Percentiles rank a stretch among this genome's conserved stretches.
Evolutionary conservation across 2,888 invertebrate species (phyloP).

Genomic region (Cryptocephalus primarius): DNA sequence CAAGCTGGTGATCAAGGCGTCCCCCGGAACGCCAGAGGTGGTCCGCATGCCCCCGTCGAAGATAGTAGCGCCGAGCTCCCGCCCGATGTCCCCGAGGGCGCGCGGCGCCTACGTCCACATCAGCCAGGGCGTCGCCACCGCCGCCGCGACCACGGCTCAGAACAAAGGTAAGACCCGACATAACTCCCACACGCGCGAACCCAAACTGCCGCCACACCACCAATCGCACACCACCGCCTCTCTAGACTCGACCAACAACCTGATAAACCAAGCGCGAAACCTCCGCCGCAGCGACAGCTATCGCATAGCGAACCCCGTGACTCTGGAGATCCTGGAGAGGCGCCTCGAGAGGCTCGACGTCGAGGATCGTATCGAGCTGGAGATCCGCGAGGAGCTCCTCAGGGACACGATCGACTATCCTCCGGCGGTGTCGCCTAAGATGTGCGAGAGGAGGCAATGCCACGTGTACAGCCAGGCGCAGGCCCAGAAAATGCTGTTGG

Average conservation of each 20-base stretch:
- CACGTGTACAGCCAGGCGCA: slow-evolving; percentile 32
- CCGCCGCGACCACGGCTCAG: slow-evolving; percentile 45
- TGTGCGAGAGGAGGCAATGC: slow-evolving; percentile 33
- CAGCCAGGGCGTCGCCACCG: slow-evolving; percentile 37
- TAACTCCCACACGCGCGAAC: slow-evolving; percentile 8
- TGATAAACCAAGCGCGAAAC: slow-evolving; percentile 27
- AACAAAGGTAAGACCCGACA: slow-evolving; percentile 55
- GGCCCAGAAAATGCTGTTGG: slow-evolving; percentile 37
- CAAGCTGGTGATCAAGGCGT: slow-evolving; percentile 42
- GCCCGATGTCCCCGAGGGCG: slow-evolving; percentile 37
- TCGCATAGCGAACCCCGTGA: slow-evolving; percentile 65
- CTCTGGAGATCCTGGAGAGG: slow-evolving; percentile 47
- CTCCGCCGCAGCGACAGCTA: slow-evolving; percentile 77
- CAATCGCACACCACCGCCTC: slow-evolving; percentile 14
- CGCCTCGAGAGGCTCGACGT: slow-evolving; percentile 16
- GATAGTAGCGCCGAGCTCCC: slow-evolving; percentile 47
- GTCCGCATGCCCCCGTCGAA: slow-evolving; percentile 49
- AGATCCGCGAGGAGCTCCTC: slow-evolving; percentile 50
- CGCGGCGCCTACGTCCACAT: slow-evolving; percentile 63
- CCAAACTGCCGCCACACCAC: slow-evolving; percentile 7
- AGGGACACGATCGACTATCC: slow-evolving; percentile 63
- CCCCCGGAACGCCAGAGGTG: slow-evolving; percentile 44
- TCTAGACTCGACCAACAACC: slow-evolving; percentile 35
- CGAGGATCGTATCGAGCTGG: slow-evolving; percentile 40
- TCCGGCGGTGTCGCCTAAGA: slow-evolving; percentile 47